phyloP scores from a whole-genome alignment of 2,797 vertebrate genomes.

The Dendrocincla fuliginosa region DNA sequence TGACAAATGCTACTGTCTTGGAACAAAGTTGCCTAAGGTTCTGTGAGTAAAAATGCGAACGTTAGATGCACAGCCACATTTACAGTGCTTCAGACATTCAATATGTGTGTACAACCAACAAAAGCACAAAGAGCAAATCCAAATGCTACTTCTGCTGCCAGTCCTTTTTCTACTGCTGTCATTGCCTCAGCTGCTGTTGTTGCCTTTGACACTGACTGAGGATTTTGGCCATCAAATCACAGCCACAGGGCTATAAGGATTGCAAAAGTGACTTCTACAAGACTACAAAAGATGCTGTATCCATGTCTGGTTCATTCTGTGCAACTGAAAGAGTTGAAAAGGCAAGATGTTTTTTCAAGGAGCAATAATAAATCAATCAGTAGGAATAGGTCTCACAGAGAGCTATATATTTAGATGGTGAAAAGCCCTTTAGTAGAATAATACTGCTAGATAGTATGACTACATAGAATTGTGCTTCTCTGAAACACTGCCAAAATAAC shows the following conservation, averaged over 20 bases:
- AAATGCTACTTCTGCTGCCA: background rate
- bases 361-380: background rate
- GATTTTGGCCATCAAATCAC: background rate
- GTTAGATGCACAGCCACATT: background rate
- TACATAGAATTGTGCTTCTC: background rate
- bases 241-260: background rate
- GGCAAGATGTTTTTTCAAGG: background rate
- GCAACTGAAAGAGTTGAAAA: background rate
- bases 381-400: background rate
- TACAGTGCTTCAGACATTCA: background rate
- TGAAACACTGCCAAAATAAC: background rate
- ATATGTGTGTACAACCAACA: background rate
- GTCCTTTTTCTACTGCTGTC: background rate
- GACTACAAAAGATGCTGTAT: background rate
- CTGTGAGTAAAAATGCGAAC: background rate
- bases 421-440: background rate
- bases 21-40: background rate
- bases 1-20: background rate
- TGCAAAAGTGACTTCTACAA: background rate
- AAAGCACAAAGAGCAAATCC: background rate
- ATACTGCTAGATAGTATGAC: background rate
- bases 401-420: background rate
- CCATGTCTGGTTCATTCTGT: background rate
- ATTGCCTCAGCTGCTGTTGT: background rate
- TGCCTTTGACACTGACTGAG: background rate